These are phyloP conservation scores for Euglossa dilemma DNA, from an alignment of 1,140 invertebrate genomes.

Conservation along the genomic window DNA sequence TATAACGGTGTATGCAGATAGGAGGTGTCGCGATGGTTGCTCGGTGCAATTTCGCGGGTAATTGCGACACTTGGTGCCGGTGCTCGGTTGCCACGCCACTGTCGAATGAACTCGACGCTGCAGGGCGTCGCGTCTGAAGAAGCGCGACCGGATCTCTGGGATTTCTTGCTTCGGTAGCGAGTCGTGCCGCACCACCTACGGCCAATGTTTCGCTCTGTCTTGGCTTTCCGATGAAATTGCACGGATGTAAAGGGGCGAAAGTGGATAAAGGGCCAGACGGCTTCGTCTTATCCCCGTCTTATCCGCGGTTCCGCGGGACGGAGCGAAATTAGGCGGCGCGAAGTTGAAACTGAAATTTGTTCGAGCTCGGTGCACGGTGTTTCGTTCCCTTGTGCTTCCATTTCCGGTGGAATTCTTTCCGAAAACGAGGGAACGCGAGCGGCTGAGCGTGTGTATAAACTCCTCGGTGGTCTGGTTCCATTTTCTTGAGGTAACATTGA, in stretches of 20 bases:
- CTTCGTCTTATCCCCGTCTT: too few relatives aligned
- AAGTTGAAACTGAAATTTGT: not conserved
- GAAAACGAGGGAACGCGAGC: not conserved
- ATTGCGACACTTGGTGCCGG: constrained; percentile 32
- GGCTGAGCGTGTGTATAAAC: not conserved
- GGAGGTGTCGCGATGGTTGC: constrained; percentile 31
- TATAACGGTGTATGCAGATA: constrained; percentile 27
- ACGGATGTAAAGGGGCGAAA: not conserved
- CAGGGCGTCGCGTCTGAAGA: not conserved
- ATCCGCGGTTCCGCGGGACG: too few relatives aligned
- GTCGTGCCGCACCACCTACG: not conserved
- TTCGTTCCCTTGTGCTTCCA: not conserved
- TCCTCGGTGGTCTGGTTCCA: not conserved
- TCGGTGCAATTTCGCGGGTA: constrained; percentile 44
- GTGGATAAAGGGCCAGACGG: not conserved
- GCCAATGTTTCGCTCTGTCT: not conserved
- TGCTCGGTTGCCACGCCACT: not conserved
- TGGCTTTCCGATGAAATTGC: not conserved
- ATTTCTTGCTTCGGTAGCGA: not conserved
- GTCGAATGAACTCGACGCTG: constrained; percentile 16
- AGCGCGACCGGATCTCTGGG: not conserved
- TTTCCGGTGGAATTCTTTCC: not conserved
- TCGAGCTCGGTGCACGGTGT: not conserved
- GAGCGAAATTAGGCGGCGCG: not conserved
- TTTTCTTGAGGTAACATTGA: constrained; percentile 3